Conservation (phyloP, 1,140 invertebrate species). For the Drosophila virilis region DNA sequence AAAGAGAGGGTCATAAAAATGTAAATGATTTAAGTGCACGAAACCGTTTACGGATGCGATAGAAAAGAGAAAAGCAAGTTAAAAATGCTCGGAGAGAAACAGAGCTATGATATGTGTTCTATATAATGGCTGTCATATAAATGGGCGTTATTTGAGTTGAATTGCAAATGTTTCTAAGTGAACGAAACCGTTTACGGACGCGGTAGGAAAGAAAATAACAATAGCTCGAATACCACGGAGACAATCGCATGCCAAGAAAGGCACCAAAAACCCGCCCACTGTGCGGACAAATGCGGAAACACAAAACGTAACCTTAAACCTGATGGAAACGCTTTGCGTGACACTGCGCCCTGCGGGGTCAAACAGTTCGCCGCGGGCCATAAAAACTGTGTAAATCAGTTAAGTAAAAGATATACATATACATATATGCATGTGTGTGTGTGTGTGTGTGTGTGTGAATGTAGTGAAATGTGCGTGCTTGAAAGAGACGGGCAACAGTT, state of each 20-base stretch:
- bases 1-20: no score
- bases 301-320: conserved; percentile 13
- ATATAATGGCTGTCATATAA: no score
- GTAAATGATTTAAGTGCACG: neutral
- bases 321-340: neutral
- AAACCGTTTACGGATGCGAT: neutral
- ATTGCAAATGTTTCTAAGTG: neutral
- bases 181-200: neutral
- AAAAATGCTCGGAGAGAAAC: neutral
- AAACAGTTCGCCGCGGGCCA: conserved; percentile 2
- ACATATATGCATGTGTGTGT: neutral
- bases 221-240: no score
- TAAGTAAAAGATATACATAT: conserved; percentile 9
- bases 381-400: conserved; percentile 35
- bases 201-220: neutral
- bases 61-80: neutral
- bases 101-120: no score
- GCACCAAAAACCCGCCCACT: no score
- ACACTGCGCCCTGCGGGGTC: conserved; percentile 21
- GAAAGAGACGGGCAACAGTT: neutral
- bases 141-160: no score
- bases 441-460: neutral
- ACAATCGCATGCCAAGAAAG: no score
- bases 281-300: neutral
- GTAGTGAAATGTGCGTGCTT: neutral